Evolutionary conservation across 1,140 invertebrate genomes (phyloP).

Genomic region (Hypsibius dujardini): DNA sequence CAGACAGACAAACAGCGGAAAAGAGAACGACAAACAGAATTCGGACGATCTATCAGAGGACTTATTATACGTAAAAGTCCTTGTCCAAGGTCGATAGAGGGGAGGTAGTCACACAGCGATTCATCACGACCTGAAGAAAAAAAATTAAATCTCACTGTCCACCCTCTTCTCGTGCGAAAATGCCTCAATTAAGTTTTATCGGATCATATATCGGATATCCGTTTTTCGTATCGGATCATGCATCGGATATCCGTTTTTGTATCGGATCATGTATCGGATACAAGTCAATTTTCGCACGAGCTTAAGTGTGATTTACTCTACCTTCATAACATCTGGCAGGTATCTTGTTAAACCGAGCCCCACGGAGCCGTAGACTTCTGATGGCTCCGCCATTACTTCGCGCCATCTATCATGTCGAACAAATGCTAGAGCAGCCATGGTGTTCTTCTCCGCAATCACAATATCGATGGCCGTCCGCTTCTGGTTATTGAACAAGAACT

Average conservation of each 20-base stretch:
- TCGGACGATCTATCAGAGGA: neutral
- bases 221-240: too few relatives aligned
- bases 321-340: neutral
- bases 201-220: too few relatives aligned
- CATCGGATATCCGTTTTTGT: too few relatives aligned
- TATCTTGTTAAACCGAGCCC: neutral
- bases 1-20: too few relatives aligned
- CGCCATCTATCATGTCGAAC: neutral
- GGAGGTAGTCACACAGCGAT: neutral
- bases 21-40: too few relatives aligned
- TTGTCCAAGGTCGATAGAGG: neutral
- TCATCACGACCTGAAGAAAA: neutral
- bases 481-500: neutral
- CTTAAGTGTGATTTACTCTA: neutral
- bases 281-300: too few relatives aligned
- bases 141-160: neutral
- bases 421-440: neutral
- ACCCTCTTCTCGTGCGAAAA: too few relatives aligned
- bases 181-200: too few relatives aligned
- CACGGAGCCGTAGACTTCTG: neutral
- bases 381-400: neutral
- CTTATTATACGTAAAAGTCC: neutral
- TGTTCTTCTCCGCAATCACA: neutral
- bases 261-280: too few relatives aligned
- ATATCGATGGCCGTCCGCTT: neutral